Percentiles rank a stretch among this genome's conserved stretches.
Conservation (phyloP, 2,888 invertebrate species). For the Lamellibrachia columna region DNA sequence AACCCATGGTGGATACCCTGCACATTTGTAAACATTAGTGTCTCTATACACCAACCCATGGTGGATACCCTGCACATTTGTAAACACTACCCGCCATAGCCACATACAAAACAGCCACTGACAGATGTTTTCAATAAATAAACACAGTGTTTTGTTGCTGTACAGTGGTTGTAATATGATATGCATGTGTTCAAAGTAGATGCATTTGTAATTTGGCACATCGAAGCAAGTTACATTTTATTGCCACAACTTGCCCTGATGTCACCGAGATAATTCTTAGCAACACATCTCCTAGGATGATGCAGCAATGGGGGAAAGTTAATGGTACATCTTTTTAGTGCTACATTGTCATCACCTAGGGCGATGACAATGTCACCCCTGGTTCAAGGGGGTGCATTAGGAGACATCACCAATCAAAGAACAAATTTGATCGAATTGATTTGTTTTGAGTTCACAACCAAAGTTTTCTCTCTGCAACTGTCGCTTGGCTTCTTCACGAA, state of each 20-base stretch:
- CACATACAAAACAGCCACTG: not conserved
- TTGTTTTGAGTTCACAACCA: too few species aligned
- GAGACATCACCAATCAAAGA: not conserved
- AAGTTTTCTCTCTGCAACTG: too few species aligned
- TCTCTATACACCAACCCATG: not conserved
- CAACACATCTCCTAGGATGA: not conserved
- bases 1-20: not conserved
- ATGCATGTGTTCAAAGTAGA: not conserved
- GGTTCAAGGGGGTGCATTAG: not conserved
- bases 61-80: not conserved
- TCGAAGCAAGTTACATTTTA: not conserved
- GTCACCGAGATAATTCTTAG: not conserved
- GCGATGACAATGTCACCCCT: not conserved
- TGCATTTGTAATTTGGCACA: not conserved
- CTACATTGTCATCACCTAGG: not conserved
- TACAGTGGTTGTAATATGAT: not conserved
- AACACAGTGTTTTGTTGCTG: not conserved
- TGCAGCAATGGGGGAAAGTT: not conserved
- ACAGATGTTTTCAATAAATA: not conserved
- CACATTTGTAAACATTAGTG: not conserved
- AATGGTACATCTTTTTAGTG: not conserved
- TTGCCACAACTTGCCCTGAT: not conserved
- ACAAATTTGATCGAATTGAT: too few species aligned
- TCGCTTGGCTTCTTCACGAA: too few species aligned
- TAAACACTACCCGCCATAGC: not conserved